phyloP scores from a whole-genome alignment of 2,113 vertebrate species.

The Carettochelys insculpta region DNA sequence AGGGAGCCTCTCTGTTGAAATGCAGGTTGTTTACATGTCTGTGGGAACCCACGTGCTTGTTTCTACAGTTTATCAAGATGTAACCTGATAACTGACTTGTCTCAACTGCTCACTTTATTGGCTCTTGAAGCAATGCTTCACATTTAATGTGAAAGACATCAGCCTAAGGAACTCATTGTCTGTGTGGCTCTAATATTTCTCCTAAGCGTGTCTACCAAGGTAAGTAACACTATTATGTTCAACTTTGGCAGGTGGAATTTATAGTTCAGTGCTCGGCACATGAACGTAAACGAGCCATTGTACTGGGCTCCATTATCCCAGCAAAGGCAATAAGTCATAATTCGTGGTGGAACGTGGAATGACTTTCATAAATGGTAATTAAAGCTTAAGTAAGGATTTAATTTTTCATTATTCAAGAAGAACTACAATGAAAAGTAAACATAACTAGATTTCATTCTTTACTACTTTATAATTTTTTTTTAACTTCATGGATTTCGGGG shows the following conservation, averaged over 20 bases:
- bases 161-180: not conserved
- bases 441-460: not conserved
- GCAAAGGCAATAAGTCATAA: not conserved
- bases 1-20: not conserved
- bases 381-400: not conserved
- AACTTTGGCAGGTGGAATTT: not conserved
- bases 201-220: not conserved
- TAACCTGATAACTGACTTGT: not conserved
- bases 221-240: not conserved
- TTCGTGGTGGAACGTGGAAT: rapidly evolving
- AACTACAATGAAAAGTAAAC: not conserved
- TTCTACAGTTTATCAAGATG: not conserved
- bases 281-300: not conserved
- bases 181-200: not conserved
- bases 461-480: not conserved
- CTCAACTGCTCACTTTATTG: not conserved
- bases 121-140: not conserved
- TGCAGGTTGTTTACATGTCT: not conserved
- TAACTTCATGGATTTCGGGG: not conserved
- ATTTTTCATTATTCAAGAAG: not conserved
- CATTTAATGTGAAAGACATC: not conserved
- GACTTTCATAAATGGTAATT: not conserved
- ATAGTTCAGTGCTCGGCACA: rapidly evolving
- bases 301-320: not conserved
- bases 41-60: not conserved